Evolutionary conservation across 1,140 invertebrate genomes (phyloP).

Genomic region (Drosophila lowei): DNA sequence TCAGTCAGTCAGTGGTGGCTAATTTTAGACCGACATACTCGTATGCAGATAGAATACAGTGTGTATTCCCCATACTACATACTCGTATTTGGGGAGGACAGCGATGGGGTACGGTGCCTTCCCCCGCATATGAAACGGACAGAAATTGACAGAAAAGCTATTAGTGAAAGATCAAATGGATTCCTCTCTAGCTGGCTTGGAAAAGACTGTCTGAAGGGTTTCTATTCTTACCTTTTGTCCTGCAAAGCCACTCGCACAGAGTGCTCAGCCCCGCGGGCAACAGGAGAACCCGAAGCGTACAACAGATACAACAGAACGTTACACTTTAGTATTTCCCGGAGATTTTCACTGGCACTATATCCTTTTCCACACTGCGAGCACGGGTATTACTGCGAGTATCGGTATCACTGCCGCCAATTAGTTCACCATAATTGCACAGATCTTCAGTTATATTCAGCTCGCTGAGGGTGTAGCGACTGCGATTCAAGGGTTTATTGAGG

Average conservation of each 20-base stretch:
- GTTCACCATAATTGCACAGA: constrained; percentile 81
- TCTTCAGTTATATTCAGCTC: constrained; percentile 79
- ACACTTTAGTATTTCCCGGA: not conserved
- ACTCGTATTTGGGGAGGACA: too few species aligned
- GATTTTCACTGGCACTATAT: constrained; percentile 22
- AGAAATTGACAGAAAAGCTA: too few species aligned
- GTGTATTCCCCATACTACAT: too few species aligned
- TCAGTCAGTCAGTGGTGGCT: constrained; percentile 17
- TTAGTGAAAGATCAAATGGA: too few species aligned
- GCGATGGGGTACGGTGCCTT: too few species aligned
- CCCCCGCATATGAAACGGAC: too few species aligned
- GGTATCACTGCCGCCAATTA: constrained; percentile 67
- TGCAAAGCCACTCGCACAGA: too few species aligned
- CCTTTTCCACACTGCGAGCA: not conserved
- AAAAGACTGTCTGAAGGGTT: too few species aligned
- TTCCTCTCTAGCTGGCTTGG: too few species aligned
- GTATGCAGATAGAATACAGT: not conserved
- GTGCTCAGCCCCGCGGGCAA: constrained; percentile 1
- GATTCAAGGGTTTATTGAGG: constrained; percentile 74
- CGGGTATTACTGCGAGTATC: too few species aligned
- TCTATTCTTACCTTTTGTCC: too few species aligned
- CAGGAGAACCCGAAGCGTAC: constrained; percentile 1
- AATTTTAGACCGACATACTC: constrained; percentile 20
- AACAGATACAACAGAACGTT: not conserved
- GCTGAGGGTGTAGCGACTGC: constrained; percentile 47